Conservation (phyloP, 2,888 invertebrate genomes). For the Agrochola litura region DNA sequence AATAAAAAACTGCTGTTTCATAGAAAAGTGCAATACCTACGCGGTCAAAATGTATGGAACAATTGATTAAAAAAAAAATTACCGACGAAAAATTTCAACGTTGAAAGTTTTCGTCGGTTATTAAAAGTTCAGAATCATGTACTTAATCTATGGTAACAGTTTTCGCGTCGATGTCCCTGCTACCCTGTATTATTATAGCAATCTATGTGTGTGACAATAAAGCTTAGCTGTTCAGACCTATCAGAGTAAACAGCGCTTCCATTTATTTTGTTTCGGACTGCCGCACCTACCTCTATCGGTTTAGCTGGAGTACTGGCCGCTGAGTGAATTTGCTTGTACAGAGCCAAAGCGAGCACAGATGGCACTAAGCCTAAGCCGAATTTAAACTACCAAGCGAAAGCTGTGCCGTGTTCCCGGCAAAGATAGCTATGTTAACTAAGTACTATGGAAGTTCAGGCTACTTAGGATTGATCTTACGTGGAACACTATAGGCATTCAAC, state of each 20-base stretch:
- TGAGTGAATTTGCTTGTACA: conserved; percentile 47
- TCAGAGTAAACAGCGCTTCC: neutral
- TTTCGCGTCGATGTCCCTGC: too few relatives aligned
- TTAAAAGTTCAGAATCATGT: too few relatives aligned
- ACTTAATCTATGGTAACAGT: too few relatives aligned
- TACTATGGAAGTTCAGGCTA: neutral
- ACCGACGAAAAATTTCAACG: too few relatives aligned
- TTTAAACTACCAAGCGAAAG: conserved; percentile 21
- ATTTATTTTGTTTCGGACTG: conserved; percentile 7
- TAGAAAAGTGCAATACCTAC: too few relatives aligned
- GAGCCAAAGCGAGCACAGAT: neutral
- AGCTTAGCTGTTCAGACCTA: neutral
- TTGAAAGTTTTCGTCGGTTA: too few relatives aligned
- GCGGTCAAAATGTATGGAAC: too few relatives aligned
- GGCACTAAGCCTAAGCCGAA: conserved; percentile 18
- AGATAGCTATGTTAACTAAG: neutral
- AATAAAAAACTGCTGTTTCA: too few relatives aligned
- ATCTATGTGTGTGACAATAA: neutral
- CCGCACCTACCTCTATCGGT: neutral
- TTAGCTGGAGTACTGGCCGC: neutral
- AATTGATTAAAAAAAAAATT: too few relatives aligned
- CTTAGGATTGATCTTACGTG: neutral
- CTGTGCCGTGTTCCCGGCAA: neutral
- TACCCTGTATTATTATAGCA: neutral
- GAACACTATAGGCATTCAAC: too few relatives aligned